Percentiles rank a stretch among this genome's conserved stretches.
phyloP scores from a whole-genome alignment of 30 jellyfish, hydroid and myxozoan species.

The Pelagia noctiluca region DNA sequence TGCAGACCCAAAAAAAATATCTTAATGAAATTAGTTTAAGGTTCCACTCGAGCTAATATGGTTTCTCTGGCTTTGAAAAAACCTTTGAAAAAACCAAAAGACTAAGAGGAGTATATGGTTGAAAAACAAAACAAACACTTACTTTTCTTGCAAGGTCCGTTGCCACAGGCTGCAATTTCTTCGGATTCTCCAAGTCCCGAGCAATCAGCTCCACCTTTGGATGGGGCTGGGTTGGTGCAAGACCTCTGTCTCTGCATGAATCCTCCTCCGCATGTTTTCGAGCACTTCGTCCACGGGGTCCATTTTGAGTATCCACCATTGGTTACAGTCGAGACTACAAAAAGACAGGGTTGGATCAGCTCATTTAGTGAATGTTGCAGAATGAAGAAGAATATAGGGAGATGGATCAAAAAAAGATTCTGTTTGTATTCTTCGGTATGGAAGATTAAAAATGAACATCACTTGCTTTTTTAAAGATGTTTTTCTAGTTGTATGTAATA shows the following conservation, averaged over 20 bases:
- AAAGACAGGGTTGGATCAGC: background rate
- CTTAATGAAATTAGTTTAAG: too few relatives aligned
- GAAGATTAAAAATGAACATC: too few relatives aligned
- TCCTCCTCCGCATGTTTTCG: slow-evolving; percentile 91
- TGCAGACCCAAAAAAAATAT: too few relatives aligned
- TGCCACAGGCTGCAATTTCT: slow-evolving; percentile 58
- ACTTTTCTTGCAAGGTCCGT: slow-evolving; percentile 79
- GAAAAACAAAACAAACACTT: slow-evolving; percentile 12
- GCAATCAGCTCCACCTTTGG: slow-evolving; percentile 85
- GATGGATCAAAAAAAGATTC: too few relatives aligned
- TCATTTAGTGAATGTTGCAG: background rate
- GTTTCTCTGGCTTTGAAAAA: slow-evolving; percentile 8
- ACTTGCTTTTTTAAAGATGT: too few relatives aligned
- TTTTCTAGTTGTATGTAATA: too few relatives aligned
- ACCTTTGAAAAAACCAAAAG: background rate
- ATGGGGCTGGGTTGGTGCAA: slow-evolving; percentile 90
- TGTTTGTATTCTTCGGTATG: too few relatives aligned
- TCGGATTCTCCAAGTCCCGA: slow-evolving; percentile 71
- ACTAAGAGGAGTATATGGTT: background rate
- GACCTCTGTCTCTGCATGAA: slow-evolving; percentile 57
- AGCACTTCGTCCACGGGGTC: slow-evolving; percentile 81
- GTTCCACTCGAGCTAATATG: too few relatives aligned
- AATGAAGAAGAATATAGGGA: too few relatives aligned
- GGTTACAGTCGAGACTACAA: slow-evolving; percentile 10
- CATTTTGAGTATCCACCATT: slow-evolving; percentile 89